Percentiles rank a stretch among this genome's conserved stretches.
These are phyloP conservation scores for Sebastes vulpes DNA, from an alignment of 2,797 vertebrate genomes.

Conservation along the genomic window DNA sequence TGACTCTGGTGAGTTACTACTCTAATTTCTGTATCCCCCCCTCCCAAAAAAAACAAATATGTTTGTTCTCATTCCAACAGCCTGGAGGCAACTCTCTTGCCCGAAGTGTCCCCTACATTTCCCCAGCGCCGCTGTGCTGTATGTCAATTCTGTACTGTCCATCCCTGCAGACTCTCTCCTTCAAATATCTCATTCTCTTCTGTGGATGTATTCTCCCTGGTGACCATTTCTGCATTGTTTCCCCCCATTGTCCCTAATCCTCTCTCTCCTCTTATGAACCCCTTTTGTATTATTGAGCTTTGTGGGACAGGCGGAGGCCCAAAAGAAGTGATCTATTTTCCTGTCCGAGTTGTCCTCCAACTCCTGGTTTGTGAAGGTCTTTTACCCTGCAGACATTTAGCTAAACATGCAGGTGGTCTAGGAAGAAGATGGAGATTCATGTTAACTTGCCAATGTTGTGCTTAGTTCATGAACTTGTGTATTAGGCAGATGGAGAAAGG, in stretches of 20 bases:
- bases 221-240: conserved; percentile 75
- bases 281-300: conserved; percentile 10
- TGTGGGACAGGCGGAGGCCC: not conserved
- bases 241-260: conserved; percentile 62
- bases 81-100: conserved; percentile 58
- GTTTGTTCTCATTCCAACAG: conserved; percentile 76
- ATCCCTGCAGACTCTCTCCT: conserved; percentile 62
- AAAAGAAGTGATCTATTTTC: conserved; percentile 7
- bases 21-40: conserved; percentile 69
- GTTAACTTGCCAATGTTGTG: conserved; percentile 15
- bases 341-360: conserved; percentile 8
- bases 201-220: conserved; percentile 71
- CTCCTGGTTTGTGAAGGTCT: not conserved
- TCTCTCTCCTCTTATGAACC: conserved; percentile 72
- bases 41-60: conserved; percentile 19
- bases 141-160: conserved; percentile 67
- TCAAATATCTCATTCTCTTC: conserved; percentile 65
- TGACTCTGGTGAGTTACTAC: conserved; percentile 89
- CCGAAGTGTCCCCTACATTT: conserved; percentile 60
- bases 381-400: conserved; percentile 5
- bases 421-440: not conserved
- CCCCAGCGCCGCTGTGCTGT: conserved; percentile 59
- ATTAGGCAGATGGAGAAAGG: not conserved
- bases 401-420: not conserved
- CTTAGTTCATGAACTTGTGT: conserved; percentile 7